Conservation (phyloP, 2,797 vertebrate species). For the Sebastiscus albofasciatus region DNA sequence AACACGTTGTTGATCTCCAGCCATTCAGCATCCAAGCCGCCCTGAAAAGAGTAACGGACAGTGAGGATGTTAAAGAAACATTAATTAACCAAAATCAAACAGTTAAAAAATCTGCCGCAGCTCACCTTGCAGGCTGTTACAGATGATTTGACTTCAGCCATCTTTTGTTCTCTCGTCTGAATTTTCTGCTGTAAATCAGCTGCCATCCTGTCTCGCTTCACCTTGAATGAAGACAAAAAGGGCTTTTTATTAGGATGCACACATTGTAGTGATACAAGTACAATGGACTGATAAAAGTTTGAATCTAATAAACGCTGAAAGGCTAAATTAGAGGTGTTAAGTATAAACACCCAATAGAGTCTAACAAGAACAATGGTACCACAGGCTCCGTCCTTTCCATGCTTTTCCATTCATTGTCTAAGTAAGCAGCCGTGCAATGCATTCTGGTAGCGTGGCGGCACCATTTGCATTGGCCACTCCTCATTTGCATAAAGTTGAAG, state of each 20-base stretch:
- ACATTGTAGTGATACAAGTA: not conserved
- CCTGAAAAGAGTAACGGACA: not conserved
- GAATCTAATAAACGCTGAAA: not conserved
- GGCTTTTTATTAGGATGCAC: not conserved
- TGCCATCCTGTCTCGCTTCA: conserved; percentile 5
- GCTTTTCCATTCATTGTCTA: too few relatives aligned
- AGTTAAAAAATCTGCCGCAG: not conserved
- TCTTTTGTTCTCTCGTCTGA: conserved; percentile 35
- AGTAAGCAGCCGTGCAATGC: too few relatives aligned
- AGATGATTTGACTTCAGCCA: conserved; percentile 34
- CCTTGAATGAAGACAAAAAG: conserved; percentile 19
- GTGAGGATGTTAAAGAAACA: fast-evolving
- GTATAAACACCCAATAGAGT: not conserved
- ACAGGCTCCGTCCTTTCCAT: too few relatives aligned
- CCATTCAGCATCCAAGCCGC: conserved; percentile 53
- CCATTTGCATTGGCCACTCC: too few relatives aligned
- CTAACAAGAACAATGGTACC: not conserved
- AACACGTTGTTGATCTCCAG: conserved; percentile 52
- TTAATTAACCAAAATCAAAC: not conserved
- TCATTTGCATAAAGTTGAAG: too few relatives aligned
- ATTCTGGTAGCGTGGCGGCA: too few relatives aligned
- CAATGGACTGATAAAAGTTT: not conserved
- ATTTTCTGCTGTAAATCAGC: conserved; percentile 46
- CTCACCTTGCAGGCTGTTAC: conserved; percentile 45
- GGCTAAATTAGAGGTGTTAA: not conserved